These are phyloP conservation scores for Caenorhabditis afra DNA, from an alignment of 2,888 invertebrate species.

Conservation along the genomic window DNA sequence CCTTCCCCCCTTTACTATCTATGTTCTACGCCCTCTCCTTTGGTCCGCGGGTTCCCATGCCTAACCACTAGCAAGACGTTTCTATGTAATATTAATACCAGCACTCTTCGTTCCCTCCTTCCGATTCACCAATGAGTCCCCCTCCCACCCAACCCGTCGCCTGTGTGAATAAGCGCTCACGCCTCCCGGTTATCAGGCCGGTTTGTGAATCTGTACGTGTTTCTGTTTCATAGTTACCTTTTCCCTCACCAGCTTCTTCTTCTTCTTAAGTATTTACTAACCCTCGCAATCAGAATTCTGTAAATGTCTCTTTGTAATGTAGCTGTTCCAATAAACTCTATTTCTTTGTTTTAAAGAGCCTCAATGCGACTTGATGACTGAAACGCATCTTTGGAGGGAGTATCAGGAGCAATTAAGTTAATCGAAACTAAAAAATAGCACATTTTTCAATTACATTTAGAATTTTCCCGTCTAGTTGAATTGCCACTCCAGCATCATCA, in stretches of 20 bases:
- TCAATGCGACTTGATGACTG: too few species aligned
- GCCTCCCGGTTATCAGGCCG: slow-evolving; percentile 55
- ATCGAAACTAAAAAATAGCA: too few species aligned
- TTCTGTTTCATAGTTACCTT: slow-evolving; percentile 15
- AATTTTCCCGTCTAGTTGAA: too few species aligned
- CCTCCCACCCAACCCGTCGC: background rate
- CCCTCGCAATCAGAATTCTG: slow-evolving; percentile 4
- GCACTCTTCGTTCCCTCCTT: background rate
- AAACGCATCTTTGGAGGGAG: too few species aligned
- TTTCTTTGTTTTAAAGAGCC: too few species aligned
- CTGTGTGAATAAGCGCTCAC: slow-evolving; percentile 5
- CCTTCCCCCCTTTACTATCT: background rate
- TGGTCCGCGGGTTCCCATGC: slow-evolving; percentile 39
- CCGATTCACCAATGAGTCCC: slow-evolving; percentile 30
- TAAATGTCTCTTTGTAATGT: slow-evolving; percentile 23
- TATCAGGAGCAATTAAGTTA: too few species aligned
- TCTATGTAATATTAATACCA: slow-evolving; percentile 18
- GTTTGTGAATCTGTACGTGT: slow-evolving; percentile 57
- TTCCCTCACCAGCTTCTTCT: slow-evolving; percentile 9
- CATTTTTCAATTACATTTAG: too few species aligned
- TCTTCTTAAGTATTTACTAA: slow-evolving; percentile 26
- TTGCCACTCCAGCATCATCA: too few species aligned
- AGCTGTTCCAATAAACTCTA: slow-evolving; percentile 22
- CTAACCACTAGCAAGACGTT: slow-evolving; percentile 28
- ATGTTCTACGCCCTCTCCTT: slow-evolving; percentile 34